Evolutionary conservation across 2,888 invertebrate genomes (phyloP).

Genomic region (Agrotis ipsilon): DNA sequence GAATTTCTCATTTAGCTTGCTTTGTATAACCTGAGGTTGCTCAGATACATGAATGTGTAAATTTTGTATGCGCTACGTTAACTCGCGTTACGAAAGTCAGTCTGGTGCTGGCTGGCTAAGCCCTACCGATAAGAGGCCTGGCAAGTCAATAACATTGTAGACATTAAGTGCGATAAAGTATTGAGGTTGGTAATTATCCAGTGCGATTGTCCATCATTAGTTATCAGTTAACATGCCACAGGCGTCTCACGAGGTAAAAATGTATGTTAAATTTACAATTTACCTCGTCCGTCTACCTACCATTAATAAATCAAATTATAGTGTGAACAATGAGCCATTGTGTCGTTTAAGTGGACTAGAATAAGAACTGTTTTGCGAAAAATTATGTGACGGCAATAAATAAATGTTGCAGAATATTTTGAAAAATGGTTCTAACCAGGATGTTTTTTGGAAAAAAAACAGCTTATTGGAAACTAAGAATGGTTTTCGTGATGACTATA

Average conservation of each 20-base stretch:
- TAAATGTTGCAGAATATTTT: too few species aligned
- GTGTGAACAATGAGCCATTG: not conserved
- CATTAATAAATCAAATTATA: constrained; percentile 6
- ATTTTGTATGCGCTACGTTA: constrained; percentile 4
- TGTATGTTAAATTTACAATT: constrained; percentile 10
- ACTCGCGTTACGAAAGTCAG: constrained; percentile 46
- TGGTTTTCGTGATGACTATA: not conserved
- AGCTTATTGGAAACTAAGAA: not conserved
- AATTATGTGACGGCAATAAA: constrained; percentile 21
- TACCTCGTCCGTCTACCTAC: not conserved
- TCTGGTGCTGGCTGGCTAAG: constrained; percentile 64
- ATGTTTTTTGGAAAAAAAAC: not conserved
- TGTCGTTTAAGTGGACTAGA: too few species aligned
- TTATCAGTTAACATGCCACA: constrained; percentile 49
- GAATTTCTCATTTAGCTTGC: not conserved
- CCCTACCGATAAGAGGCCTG: constrained; percentile 68
- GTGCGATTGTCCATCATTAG: constrained; percentile 61
- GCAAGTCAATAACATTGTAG: constrained; percentile 72
- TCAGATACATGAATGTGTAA: not conserved
- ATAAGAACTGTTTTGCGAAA: constrained; percentile 12
- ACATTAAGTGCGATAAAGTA: constrained; percentile 80
- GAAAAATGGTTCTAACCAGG: not conserved
- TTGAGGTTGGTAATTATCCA: constrained; percentile 75
- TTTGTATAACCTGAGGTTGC: not conserved
- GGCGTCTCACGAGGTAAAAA: constrained; percentile 27